These are phyloP conservation scores for Sebastes vulpes DNA, from an alignment of 2,797 vertebrate species.

Conservation along the genomic window DNA sequence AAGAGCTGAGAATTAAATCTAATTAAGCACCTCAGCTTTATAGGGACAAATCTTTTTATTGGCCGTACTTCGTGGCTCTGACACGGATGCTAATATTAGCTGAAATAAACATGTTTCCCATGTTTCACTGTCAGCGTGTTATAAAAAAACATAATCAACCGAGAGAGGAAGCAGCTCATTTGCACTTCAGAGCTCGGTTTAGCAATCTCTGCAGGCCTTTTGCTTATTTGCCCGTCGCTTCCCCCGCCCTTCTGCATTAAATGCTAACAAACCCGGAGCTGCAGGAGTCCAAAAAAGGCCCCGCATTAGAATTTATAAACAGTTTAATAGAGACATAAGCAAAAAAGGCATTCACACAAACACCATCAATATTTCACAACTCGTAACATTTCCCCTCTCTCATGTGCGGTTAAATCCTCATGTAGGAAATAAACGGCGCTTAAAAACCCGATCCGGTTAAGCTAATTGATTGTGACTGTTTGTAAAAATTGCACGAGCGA, in stretches of 20 bases:
- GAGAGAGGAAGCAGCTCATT: constrained; percentile 80
- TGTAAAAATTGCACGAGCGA: constrained; percentile 55
- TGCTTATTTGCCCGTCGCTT: constrained; percentile 82
- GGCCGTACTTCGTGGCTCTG: constrained; percentile 16
- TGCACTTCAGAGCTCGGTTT: constrained; percentile 86
- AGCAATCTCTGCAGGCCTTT: constrained; percentile 81
- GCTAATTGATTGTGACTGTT: constrained; percentile 85
- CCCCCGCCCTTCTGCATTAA: constrained; percentile 77
- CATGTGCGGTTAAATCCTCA: constrained; percentile 75
- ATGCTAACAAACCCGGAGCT: constrained; percentile 78
- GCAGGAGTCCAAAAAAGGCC: constrained; percentile 77
- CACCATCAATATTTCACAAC: constrained; percentile 88
- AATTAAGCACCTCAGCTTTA: constrained; percentile 57
- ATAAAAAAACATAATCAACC: constrained; percentile 57
- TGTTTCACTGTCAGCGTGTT: constrained; percentile 54
- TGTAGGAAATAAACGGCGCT: constrained; percentile 69
- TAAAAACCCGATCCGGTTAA: constrained; percentile 44
- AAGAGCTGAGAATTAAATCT: constrained; percentile 47
- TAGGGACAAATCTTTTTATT: constrained; percentile 27
- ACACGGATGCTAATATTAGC: constrained; percentile 59
- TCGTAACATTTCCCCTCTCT: constrained; percentile 77
- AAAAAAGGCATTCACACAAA: constrained; percentile 84
- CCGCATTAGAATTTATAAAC: constrained; percentile 86
- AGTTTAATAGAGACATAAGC: constrained; percentile 80
- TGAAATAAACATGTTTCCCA: constrained; percentile 74